These are phyloP conservation scores for Cochlearius cochlearius DNA, from an alignment of 2,113 vertebrate genomes.

Conservation along the genomic window DNA sequence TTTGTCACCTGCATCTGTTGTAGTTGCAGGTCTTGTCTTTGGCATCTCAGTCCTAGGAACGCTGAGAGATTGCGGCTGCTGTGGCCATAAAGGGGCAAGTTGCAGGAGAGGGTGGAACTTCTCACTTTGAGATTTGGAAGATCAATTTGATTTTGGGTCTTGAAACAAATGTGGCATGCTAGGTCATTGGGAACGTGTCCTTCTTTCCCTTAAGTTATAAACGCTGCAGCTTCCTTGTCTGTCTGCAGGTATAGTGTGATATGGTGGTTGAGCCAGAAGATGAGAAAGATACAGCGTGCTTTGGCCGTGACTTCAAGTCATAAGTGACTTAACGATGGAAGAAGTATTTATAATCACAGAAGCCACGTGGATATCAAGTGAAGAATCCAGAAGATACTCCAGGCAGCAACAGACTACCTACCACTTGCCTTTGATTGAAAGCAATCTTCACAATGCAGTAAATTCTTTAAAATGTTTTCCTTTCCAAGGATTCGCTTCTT, in stretches of 20 bases:
- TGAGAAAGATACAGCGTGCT: neutral
- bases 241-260: too few relatives aligned
- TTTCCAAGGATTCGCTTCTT: neutral
- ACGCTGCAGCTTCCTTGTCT: neutral
- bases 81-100: neutral
- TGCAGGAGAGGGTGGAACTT: neutral
- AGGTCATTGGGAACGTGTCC: neutral
- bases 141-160: neutral
- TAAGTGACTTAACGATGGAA: neutral
- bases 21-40: neutral
- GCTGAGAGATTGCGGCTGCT: neutral
- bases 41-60: neutral
- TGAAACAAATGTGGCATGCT: neutral
- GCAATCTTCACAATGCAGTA: neutral
- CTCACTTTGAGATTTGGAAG: neutral
- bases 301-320: neutral
- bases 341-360: neutral
- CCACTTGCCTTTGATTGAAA: neutral
- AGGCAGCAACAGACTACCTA: neutral
- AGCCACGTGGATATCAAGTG: neutral
- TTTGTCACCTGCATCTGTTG: neutral
- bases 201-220: neutral
- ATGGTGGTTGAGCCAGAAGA: neutral
- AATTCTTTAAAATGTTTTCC: neutral
- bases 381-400: neutral